phyloP scores from a whole-genome alignment of 2,888 invertebrate species.

The Ophioninae sp. region DNA sequence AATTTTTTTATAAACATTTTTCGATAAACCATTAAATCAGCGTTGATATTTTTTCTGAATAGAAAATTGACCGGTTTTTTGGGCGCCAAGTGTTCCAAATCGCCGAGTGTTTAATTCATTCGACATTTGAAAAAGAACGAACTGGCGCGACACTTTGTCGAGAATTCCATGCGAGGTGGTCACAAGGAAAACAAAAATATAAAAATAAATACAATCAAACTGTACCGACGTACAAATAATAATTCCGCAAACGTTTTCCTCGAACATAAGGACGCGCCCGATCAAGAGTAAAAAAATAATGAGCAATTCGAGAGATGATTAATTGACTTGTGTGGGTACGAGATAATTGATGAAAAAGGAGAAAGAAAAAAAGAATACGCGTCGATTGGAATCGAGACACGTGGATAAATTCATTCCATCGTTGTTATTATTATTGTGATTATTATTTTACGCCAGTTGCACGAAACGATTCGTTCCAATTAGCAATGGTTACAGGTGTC shows the following conservation, averaged over 20 bases:
- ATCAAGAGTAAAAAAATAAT: conserved; percentile 28
- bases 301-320: conserved; percentile 5
- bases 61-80: no score
- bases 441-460: conserved; percentile 55
- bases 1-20: no score
- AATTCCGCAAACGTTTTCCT: not conserved
- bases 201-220: not conserved
- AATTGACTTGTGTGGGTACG: conserved; percentile 6
- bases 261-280: not conserved
- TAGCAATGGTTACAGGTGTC: conserved; percentile 61
- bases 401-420: conserved; percentile 12
- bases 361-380: not conserved
- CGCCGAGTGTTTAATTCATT: no score
- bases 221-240: not conserved
- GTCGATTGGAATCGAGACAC: conserved; percentile 26
- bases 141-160: conserved; percentile 36
- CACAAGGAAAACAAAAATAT: not conserved
- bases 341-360: not conserved
- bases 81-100: no score
- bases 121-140: not conserved
- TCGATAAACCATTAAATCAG: no score
- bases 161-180: not conserved
- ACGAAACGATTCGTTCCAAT: conserved; percentile 68
- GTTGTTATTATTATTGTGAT: conserved; percentile 1
- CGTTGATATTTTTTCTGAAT: no score